A percentile compares a stretch with the other conserved stretches of the same genome.
These are phyloP conservation scores for Acanthaster planci DNA, from an alignment of 35 echinoderm and acorn worm species.

Conservation along the genomic window DNA sequence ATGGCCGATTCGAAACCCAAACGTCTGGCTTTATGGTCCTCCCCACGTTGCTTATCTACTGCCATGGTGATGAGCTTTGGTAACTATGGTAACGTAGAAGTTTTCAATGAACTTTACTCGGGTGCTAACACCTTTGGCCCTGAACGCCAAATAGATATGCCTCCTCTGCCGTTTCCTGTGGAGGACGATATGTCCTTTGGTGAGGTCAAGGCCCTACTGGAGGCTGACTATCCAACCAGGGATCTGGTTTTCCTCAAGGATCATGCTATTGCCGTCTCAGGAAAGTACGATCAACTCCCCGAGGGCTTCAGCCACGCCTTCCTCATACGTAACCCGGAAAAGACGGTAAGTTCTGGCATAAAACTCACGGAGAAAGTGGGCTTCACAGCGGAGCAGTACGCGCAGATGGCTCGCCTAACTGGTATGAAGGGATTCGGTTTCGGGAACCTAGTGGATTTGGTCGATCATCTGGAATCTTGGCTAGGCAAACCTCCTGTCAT, in stretches of 20 bases:
- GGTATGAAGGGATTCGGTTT: conserved; percentile 51
- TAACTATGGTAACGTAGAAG: conserved; percentile 51
- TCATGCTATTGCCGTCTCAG: conserved; percentile 48
- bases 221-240: conserved; percentile 54
- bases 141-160: conserved; percentile 32
- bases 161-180: conserved; percentile 18
- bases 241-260: conserved; percentile 83
- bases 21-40: background rate
- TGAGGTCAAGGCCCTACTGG: conserved; percentile 60
- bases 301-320: conserved; percentile 81
- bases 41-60: background rate
- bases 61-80: conserved; percentile 27
- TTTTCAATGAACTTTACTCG: conserved; percentile 76
- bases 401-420: background rate
- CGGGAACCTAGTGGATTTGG: conserved; percentile 66
- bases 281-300: conserved; percentile 62
- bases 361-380: background rate
- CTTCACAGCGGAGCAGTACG: background rate
- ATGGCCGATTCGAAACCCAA: conserved; percentile 24
- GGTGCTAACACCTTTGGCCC: conserved; percentile 70
- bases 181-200: conserved; percentile 43
- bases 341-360: conserved; percentile 36
- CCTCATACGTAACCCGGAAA: conserved; percentile 69
- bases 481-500: conserved; percentile 60
- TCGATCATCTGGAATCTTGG: conserved; percentile 41